Evolutionary conservation across 2,888 invertebrate species (phyloP).

Genomic region (Lamellibrachia satsuma): DNA sequence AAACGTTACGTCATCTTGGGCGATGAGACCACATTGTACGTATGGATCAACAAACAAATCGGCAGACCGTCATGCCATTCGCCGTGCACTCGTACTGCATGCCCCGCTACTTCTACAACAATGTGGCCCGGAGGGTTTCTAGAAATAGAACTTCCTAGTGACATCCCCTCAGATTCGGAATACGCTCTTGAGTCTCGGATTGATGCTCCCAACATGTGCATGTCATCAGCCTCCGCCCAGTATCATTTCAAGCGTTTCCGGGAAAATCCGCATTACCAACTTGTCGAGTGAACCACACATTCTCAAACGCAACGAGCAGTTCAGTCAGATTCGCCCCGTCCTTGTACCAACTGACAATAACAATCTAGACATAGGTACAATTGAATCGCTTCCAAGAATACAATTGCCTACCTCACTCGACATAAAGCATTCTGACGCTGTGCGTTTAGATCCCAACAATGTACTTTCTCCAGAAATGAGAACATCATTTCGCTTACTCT

Average conservation of each 20-base stretch:
- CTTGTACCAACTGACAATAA: too few species aligned
- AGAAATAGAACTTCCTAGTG: conserved; percentile 25
- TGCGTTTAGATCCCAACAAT: not conserved
- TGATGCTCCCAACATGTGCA: not conserved
- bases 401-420: too few species aligned
- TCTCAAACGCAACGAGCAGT: too few species aligned
- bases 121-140: conserved; percentile 32
- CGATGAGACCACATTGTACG: not conserved
- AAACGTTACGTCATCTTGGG: not conserved
- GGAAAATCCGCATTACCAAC: too few species aligned
- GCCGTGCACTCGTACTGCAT: conserved; percentile 22
- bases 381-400: too few species aligned
- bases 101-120: conserved; percentile 19
- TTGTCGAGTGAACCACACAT: too few species aligned
- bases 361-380: too few species aligned
- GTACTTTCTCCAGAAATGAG: not conserved
- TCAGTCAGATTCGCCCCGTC: too few species aligned
- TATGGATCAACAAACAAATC: not conserved
- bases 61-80: conserved; percentile 21
- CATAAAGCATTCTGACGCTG: not conserved
- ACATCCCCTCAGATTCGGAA: not conserved
- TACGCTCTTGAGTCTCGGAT: not conserved
- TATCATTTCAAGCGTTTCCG: not conserved
- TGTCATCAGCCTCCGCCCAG: not conserved
- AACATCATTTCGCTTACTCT: not conserved